Evolutionary conservation across 2,888 invertebrate genomes (phyloP), one percentile per base, ranked within the genome.

Genomic region (Lissonota sp.): DNA sequence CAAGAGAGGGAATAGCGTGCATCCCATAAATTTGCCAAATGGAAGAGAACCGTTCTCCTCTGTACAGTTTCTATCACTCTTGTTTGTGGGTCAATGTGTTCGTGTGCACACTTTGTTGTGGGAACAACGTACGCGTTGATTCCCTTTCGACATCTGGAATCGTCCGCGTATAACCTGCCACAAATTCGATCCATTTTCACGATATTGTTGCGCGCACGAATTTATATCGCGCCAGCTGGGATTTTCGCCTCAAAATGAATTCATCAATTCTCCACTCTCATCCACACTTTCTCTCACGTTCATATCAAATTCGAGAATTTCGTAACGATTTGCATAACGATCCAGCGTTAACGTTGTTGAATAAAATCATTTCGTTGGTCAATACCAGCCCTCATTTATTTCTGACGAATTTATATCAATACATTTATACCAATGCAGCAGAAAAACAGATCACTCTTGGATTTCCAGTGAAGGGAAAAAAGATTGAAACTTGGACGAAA

Each of bases 1-100:
- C 58, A 57, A 69, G 42, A 72, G 53, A 55, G 62, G 42, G 62
- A 16, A 58, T 16, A 1, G 58, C 12, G 57, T 51, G 26, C 58
- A 66, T 70, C 51, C 74, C 53, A 66, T 75, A 75, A 79, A 79
- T 79, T 75, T 71, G 14, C 46, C 46, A 75, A 70, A 79, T 79
- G 64, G 74, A 71, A 58, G 79, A 44, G 73, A 67, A 44, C 58
- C 16, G 40, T 44, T n/a, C 40, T n/a, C 42, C 39, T 10, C 60
- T 44, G 8, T 57, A 51, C 3, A 5, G 57, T 26, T 26, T 14
- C 60, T 4, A 12, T 46, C 40, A 10, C 46, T 14, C 40, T 26
- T 60, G 7, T 37, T 37, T 40, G 16, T 57, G 26, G 5, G 44
- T 75, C 44, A 12, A 39, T 66, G 12, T 67, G 10, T 16, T 37